Conservation (phyloP, 2,113 vertebrate genomes). For the Aplodontia rufa region DNA sequence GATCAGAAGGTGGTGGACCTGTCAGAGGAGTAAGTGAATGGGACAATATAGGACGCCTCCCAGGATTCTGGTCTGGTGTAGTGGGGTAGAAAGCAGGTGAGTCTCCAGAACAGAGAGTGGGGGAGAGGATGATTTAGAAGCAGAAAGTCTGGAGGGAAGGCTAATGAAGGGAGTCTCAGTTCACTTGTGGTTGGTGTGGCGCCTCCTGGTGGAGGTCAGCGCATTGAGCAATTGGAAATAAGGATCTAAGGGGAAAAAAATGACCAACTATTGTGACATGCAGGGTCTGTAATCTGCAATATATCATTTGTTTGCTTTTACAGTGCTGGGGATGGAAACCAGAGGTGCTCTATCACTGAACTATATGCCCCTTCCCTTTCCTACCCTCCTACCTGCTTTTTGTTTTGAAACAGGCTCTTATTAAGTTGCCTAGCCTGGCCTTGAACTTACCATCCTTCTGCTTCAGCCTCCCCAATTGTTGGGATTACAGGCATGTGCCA, state of each 20-base stretch:
- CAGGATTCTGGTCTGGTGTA: background rate
- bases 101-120: background rate
- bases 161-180: background rate
- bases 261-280: background rate
- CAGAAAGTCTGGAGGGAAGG: background rate
- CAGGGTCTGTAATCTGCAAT: background rate
- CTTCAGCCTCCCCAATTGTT: too few species aligned
- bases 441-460: too few species aligned
- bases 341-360: too few species aligned
- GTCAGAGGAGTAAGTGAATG: background rate
- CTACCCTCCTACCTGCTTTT: too few species aligned
- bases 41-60: background rate
- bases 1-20: background rate
- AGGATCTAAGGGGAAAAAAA: conserved; percentile 1
- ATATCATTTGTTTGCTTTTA: background rate
- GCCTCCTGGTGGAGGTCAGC: background rate
- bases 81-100: background rate
- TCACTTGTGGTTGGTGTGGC: background rate
- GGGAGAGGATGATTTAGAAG: background rate
- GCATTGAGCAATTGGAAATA: background rate
- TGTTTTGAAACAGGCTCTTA: too few species aligned
- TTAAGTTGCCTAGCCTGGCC: too few species aligned
- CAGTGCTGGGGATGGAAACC: too few species aligned
- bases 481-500: too few species aligned
- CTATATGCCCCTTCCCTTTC: too few species aligned